Evolutionary conservation across 2,113 vertebrate species (phyloP).

Genomic region (Struthidea cinerea): DNA sequence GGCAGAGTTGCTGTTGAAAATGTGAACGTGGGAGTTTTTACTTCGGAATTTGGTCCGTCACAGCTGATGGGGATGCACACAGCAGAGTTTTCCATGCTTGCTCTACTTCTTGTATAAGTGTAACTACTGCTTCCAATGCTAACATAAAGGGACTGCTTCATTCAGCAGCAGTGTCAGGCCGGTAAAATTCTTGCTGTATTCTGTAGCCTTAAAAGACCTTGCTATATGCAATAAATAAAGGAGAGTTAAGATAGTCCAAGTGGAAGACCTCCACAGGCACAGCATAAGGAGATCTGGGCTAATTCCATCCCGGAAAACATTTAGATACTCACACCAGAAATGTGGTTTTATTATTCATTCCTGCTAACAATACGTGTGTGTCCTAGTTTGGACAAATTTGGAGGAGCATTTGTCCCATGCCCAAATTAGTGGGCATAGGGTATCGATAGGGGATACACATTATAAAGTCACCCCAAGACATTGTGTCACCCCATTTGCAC

Average conservation of each 20-base stretch:
- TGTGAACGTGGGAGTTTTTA: fast-evolving
- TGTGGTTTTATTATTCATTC: neutral
- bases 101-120: neutral
- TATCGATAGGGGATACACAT: too few species aligned
- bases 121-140: neutral
- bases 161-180: neutral
- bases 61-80: neutral
- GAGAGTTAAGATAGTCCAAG: neutral
- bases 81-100: neutral
- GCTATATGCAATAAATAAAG: neutral
- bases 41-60: neutral
- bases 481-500: neutral
- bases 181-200: neutral
- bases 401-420: too few species aligned
- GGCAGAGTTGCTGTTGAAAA: neutral
- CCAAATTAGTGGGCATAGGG: too few species aligned
- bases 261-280: neutral
- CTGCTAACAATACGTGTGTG: neutral
- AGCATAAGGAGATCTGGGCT: neutral
- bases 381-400: too few species aligned
- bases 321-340: neutral
- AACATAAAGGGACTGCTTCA: neutral
- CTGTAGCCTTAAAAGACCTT: neutral
- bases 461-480: too few species aligned
- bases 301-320: neutral